Evolutionary conservation across 1,140 invertebrate genomes (phyloP), one percentile per base, ranked within the genome.

Genomic region (Achatina immaculata): DNA sequence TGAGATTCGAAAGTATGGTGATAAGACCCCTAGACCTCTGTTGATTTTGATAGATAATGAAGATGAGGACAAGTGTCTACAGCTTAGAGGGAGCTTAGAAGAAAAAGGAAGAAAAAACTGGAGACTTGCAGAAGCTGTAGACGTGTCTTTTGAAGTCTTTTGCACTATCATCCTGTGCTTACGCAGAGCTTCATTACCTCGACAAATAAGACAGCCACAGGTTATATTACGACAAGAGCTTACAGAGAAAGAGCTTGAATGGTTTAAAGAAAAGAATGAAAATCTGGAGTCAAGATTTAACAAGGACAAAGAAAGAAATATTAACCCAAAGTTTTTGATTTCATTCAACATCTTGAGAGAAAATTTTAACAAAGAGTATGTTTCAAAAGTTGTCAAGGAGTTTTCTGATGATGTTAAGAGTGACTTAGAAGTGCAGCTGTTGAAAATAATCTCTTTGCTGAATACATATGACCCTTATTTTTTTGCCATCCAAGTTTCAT

Each of bases 1-100:
- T 36, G 40, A 78, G 51, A 83, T 88, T 51, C 43, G 81, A 42
- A 78, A 38, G 21, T 77, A 86, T 6, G 78, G 82, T 34, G 81
- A 81, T 31, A 51, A 81, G n/a, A 55, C 51, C 14, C 85, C 85
- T 36, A 80, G 38, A 4, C 85, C 88, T 6, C 83, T 87, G 0
- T 43, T 88, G n/a, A 58, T 88, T 28, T 68, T 88, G 43, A 75
- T 88, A 51, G 88, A 88, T 68, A 88, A 88, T 83, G 80, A 73
- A 36, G 87, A 88, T 74, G 86, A 87, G 66, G 88, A 88, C 31
- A 84, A 84, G 62, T 34, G 83, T 24, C 55, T 69, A 16, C 43
- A 78, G 7, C 65, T 88, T 28, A 73, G 45, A 51, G 83, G 81
- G 24, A 68, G 73, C 0, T n/a, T 88, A 4, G 83, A 86, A 78